These are phyloP conservation scores for Eidolon helvum DNA, from an alignment of 2,113 vertebrate species.

Conservation along the genomic window DNA sequence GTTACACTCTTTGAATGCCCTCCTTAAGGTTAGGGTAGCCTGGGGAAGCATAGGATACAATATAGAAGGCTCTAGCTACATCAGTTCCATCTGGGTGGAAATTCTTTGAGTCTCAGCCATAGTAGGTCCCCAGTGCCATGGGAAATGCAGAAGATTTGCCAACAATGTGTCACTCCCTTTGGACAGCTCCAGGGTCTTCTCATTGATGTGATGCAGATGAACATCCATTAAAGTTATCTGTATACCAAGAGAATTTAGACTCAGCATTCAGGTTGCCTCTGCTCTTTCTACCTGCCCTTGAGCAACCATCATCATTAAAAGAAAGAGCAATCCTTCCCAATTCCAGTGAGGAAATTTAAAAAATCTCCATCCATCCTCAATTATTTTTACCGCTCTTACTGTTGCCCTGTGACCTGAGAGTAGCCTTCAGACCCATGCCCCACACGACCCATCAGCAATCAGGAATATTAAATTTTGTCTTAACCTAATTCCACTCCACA, in stretches of 20 bases:
- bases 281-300: slow-evolving; percentile 10
- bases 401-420: background rate
- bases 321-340: background rate
- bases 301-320: slow-evolving; percentile 19
- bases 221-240: slow-evolving; percentile 2
- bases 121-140: background rate
- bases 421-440: background rate
- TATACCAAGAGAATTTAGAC: slow-evolving; percentile 21
- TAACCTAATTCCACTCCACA: background rate
- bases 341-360: background rate
- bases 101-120: background rate
- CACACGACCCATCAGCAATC: background rate
- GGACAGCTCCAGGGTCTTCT: slow-evolving; percentile 2
- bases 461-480: background rate
- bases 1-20: background rate
- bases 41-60: background rate
- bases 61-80: background rate
- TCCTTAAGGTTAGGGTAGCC: background rate
- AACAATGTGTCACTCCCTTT: slow-evolving; percentile 23
- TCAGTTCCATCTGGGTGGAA: background rate
- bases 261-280: background rate
- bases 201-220: background rate
- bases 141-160: background rate
- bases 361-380: background rate
- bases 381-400: background rate